Evolutionary conservation across 2,888 invertebrate species (phyloP), one percentile per base, ranked within the genome.

Genomic region (Hydraecia micacea): DNA sequence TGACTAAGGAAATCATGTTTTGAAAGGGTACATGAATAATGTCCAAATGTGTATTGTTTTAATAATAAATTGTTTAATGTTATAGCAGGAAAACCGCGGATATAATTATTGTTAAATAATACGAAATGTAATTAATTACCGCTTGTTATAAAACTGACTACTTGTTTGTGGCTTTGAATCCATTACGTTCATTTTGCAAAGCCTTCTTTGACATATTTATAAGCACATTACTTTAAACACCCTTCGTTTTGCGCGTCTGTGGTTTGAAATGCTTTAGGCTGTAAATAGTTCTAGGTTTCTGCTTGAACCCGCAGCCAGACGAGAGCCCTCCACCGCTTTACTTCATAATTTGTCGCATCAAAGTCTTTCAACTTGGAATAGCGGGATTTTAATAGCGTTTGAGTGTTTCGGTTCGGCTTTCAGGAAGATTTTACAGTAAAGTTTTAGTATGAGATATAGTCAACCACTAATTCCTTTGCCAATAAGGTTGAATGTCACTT

Each of bases 51-150:
- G 55, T 83, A 52, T 39, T 69, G 36, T 67, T 86, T 73, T 49
- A 60, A 60, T 69, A 79, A 65, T 49, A 71, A 60, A 67, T 63
- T 55, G 58, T 81, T 46, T 25, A 42, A 62, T 63, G 15, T 85
- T 85, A 67, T 71, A n/a, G 7, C 15, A 82, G 77, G 65, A 70
- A 86, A 84, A 83, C 79, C 84, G 68, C 55, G 46, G 55, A 49
- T 42, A 69, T 69, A 46, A 5, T 46, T 46, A 78, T 75, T 78
- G 49, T 78, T 49, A 66, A 78, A 66, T 78, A 66, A 67, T 62
- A 65, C 39, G n/a, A 60, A 71, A 73, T 52, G 18, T 60, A 71
- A 60, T 65, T 80, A 58, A 58, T 82, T 25, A 21, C n/a, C 55
- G 52, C 28, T 76, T 78, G 62, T 71, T 85, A 81, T 73, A 58